Evolutionary conservation across 2,888 invertebrate species (phyloP).

Genomic region (Nomada ruficornis): DNA sequence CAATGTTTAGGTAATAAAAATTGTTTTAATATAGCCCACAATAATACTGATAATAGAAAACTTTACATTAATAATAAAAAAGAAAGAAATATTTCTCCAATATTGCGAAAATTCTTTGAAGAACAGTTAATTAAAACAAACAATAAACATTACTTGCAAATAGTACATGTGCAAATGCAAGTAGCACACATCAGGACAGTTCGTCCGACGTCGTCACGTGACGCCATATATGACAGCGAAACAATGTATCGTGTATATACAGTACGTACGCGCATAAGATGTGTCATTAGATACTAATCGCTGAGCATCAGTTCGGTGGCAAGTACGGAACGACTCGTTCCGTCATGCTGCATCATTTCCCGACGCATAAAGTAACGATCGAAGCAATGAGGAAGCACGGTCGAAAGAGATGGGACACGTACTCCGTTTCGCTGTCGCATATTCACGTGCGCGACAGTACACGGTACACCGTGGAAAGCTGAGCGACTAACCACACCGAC

Average conservation of each 20-base stretch:
- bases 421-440: slow-evolving; percentile 17
- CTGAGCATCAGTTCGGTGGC: slow-evolving; percentile 35
- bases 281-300: slow-evolving; percentile 40
- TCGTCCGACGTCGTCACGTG: slow-evolving; percentile 20
- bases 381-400: slow-evolving; percentile 50
- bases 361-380: slow-evolving; percentile 19
- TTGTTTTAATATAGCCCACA: too few relatives aligned
- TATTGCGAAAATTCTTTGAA: not conserved
- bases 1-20: too few relatives aligned
- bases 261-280: slow-evolving; percentile 8
- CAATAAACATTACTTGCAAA: not conserved
- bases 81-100: not conserved
- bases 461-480: slow-evolving; percentile 16
- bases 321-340: slow-evolving; percentile 27
- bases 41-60: too few relatives aligned
- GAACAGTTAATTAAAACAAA: not conserved
- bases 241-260: slow-evolving; percentile 4
- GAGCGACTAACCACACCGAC: not conserved
- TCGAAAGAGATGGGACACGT: slow-evolving; percentile 23
- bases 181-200: slow-evolving; percentile 2
- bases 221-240: slow-evolving; percentile 3
- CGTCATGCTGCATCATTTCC: slow-evolving; percentile 47
- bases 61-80: not conserved
- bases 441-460: slow-evolving; percentile 32
- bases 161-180: slow-evolving; percentile 6